These are phyloP conservation scores for Camponotus floridanus DNA, from an alignment of 1,140 invertebrate genomes.

Conservation along the genomic window DNA sequence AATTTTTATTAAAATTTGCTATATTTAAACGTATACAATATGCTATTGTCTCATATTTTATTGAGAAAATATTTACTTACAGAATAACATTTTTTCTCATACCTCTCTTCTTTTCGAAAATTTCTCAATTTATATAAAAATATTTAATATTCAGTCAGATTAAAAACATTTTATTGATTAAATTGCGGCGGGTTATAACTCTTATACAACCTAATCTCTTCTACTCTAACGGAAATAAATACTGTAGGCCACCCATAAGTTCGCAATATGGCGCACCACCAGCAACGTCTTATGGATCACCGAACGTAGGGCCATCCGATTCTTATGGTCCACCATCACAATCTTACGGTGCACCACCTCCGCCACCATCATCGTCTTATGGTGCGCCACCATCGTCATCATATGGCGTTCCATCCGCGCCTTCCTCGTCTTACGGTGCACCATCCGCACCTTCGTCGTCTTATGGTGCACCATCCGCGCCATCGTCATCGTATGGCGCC, in stretches of 20 bases:
- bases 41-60: no score
- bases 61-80: no score
- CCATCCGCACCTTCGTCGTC: slow-evolving; percentile 59
- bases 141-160: not conserved
- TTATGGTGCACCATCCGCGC: slow-evolving; percentile 17
- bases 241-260: slow-evolving; percentile 63
- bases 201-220: not conserved
- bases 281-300: slow-evolving; percentile 68
- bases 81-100: no score
- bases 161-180: not conserved
- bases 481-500: not conserved
- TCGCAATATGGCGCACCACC: slow-evolving; percentile 64
- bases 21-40: no score
- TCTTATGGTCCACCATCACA: slow-evolving; percentile 61
- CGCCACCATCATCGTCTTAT: slow-evolving; percentile 62
- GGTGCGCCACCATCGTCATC: slow-evolving; percentile 61
- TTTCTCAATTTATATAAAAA: not conserved
- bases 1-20: no score
- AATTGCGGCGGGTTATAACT: not conserved
- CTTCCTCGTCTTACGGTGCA: slow-evolving; percentile 64
- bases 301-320: slow-evolving; percentile 43
- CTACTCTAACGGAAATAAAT: not conserved
- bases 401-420: slow-evolving; percentile 48
- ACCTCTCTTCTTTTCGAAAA: not conserved
- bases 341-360: slow-evolving; percentile 68